Base-by-base conservation (phyloP, 2,113 vertebrate species). In the Natator depressus region DNA sequence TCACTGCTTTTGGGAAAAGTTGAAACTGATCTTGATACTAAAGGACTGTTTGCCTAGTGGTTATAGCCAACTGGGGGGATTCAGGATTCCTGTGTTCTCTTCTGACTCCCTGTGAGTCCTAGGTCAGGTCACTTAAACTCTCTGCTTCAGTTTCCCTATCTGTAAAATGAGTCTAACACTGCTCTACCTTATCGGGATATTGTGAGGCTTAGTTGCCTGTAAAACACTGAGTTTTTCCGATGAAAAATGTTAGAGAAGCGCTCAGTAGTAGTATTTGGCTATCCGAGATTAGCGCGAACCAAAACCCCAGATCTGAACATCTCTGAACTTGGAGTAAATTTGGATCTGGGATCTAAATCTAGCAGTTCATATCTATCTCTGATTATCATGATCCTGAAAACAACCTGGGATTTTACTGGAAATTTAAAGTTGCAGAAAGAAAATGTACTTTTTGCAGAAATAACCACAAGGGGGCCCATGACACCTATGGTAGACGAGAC, bases 391-490 rank as follows among this genome's bases (percentile, higher is more conserved):
- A 6, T 31, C 49, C 19, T 27, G 31, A 7, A 35, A 38, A 4
- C 2, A 0, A 31, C 42, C 2, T 1, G 16, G 3, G 69, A 17
- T 42, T n/a, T 79, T 38, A n/a, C 38, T 10, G 55, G 3, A 16
- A 19, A 83, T 2, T 24, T 46, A 20, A 42, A 19, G 8, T 62
- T 5, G 0, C 13, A 8, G 1, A 1, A 55, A 57, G 8, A 65
- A 2, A n/a, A 90, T 89, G 20, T 17, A 3, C 69, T 53, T 12
- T 0, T 69, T 85, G 55, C 2, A 38, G 1, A 1, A 7, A 0
- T 82, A 84, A 50, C 97, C 95, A 88, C 55, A 59, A 95, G 96
- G 93, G 93, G 96, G 93, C 96, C 0, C 86, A 42, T 91, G 82
- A 1, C 2, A 27, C 29, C 54, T 0, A 25, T n/a, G 3, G 5